Evolutionary conservation across 2,113 vertebrate genomes (phyloP).

Genomic region (Podarcis cretensis): DNA sequence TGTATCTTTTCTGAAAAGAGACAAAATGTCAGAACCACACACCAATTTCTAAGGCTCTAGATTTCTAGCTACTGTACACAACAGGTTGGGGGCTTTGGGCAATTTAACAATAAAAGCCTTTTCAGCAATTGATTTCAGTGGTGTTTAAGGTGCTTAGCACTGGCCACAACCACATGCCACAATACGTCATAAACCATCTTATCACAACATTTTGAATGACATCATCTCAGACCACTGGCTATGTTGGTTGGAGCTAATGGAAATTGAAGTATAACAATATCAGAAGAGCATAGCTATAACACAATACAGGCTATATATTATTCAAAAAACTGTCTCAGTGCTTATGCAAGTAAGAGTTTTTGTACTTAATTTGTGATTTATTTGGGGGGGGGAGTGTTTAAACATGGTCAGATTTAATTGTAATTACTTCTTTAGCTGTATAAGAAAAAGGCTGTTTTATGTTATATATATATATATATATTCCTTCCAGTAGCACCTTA

Average conservation of each 20-base stretch:
- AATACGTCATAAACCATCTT: not conserved
- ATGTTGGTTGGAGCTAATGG: too few species aligned
- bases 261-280: not conserved
- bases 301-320: not conserved
- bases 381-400: not conserved
- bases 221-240: too few species aligned
- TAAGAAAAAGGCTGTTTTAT: not conserved
- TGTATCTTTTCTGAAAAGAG: conserved; percentile 89
- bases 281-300: not conserved
- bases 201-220: too few species aligned
- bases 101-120: too few species aligned
- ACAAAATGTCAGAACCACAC: too few species aligned
- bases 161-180: not conserved
- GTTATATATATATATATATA: not conserved
- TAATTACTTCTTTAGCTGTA: not conserved
- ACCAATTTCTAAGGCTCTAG: too few species aligned
- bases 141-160: not conserved
- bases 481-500: too few species aligned
- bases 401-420: not conserved
- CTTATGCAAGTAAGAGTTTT: not conserved
- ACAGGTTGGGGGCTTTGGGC: too few species aligned
- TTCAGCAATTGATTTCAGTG: not conserved
- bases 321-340: not conserved
- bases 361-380: not conserved
- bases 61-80: too few species aligned